Percentiles rank a stretch among this genome's conserved stretches.
Conservation (phyloP, 2,797 vertebrate genomes). For the Brachymystax lenok region DNA sequence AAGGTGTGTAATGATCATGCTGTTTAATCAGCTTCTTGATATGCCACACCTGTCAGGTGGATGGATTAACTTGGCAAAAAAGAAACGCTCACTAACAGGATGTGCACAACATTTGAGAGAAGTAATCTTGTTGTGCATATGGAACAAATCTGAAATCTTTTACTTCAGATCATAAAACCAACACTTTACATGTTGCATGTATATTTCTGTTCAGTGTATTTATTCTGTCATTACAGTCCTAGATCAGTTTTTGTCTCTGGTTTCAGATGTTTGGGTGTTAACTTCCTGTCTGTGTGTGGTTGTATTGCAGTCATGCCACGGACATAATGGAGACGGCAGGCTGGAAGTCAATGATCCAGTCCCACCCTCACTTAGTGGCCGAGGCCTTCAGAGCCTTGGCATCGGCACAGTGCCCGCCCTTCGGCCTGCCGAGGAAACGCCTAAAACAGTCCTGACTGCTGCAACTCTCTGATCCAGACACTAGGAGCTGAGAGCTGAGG, state of each 20-base stretch:
- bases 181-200: no score
- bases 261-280: conserved; percentile 50
- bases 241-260: conserved; percentile 73
- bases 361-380: conserved; percentile 98
- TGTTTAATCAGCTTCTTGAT: no score
- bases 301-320: conserved; percentile 88
- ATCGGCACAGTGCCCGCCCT: conserved; percentile 93
- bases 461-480: conserved; percentile 72
- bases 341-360: conserved; percentile 99
- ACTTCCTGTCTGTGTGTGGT: conserved; percentile 58
- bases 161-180: no score
- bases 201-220: conserved; percentile 29
- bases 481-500: conserved; percentile 58
- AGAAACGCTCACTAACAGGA: no score
- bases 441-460: conserved; percentile 94
- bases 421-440: conserved; percentile 93
- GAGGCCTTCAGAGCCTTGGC: conserved; percentile 97
- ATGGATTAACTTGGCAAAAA: no score
- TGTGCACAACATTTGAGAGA: no score
- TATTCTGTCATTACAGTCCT: conserved; percentile 62
- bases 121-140: no score
- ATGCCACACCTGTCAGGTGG: no score
- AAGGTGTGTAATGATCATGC: no score
- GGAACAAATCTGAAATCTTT: no score
- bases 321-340: conserved; percentile 99